Evolutionary conservation across 2,797 vertebrate genomes (phyloP).

Genomic region (Parotocinclus haroldoi): DNA sequence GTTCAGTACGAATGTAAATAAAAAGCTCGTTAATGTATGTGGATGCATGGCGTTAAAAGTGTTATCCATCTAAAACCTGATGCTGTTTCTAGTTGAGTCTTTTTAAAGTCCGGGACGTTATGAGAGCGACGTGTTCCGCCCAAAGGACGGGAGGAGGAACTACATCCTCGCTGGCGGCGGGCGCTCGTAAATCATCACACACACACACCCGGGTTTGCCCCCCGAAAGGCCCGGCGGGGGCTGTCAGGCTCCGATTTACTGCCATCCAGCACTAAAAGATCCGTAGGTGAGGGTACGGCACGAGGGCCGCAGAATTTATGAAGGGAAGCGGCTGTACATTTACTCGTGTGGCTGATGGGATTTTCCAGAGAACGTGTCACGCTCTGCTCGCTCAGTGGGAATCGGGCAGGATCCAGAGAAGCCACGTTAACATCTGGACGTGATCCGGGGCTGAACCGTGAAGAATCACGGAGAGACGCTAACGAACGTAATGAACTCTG

Average conservation of each 20-base stretch:
- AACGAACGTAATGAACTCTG: constrained; percentile 55
- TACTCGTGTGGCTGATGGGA: constrained; percentile 68
- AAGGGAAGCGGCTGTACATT: constrained; percentile 67
- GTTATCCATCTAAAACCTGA: no score
- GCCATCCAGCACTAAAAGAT: constrained; percentile 53
- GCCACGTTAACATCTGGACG: constrained; percentile 73
- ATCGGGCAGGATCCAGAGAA: constrained; percentile 63
- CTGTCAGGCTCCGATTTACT: constrained; percentile 63
- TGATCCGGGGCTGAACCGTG: constrained; percentile 64
- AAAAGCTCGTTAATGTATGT: no score
- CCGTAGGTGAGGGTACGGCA: constrained; percentile 48
- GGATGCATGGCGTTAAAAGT: no score
- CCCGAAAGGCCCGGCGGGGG: constrained; percentile 54
- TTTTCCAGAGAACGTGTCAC: constrained; percentile 75
- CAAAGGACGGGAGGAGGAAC: constrained; percentile 54
- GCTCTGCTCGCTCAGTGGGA: constrained; percentile 65
- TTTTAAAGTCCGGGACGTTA: no score
- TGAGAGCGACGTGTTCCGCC: constrained; percentile 18
- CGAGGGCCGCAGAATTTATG: constrained; percentile 67
- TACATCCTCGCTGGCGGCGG: constrained; percentile 37
- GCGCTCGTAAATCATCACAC: constrained; percentile 55
- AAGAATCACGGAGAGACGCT: constrained; percentile 46
- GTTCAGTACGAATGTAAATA: no score
- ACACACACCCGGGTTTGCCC: constrained; percentile 50
- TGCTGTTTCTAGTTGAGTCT: no score